Conservation (phyloP, 37 sponge, comb jelly and placozoan genomes). For the Agelas oroides region DNA sequence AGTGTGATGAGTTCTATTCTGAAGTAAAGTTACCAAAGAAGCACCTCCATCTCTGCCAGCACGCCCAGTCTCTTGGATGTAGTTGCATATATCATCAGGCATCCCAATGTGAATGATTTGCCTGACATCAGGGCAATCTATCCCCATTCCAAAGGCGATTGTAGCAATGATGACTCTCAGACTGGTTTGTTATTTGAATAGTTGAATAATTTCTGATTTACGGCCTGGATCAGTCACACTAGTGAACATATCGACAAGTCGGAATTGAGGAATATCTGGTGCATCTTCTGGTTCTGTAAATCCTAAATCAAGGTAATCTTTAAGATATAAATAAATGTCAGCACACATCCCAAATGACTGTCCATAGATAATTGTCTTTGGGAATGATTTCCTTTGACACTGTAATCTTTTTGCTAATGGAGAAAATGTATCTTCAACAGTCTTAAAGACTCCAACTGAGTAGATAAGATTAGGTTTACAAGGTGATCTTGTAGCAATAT, state of each 20-base stretch:
- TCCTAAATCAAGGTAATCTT: background rate
- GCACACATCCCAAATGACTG: conserved; percentile 9
- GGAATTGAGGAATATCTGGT: conserved; percentile 44
- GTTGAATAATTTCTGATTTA: conserved; percentile 25
- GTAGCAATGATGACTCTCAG: conserved; percentile 54
- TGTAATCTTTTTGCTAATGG: background rate
- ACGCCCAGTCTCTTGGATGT: conserved; percentile 49
- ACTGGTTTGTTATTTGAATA: conserved; percentile 12
- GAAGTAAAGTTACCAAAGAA: conserved; percentile 6
- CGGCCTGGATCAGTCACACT: conserved; percentile 26
- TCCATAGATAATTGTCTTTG: conserved; percentile 17
- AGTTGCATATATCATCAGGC: conserved; percentile 33
- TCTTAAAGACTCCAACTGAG: background rate
- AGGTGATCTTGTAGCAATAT: conserved; percentile 9
- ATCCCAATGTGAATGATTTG: conserved; percentile 35
- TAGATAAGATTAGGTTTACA: conserved; percentile 12
- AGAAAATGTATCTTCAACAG: background rate
- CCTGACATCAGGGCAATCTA: conserved; percentile 41
- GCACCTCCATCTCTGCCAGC: conserved; percentile 30
- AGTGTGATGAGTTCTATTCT: background rate
- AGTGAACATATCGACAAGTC: conserved; percentile 68
- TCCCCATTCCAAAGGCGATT: conserved; percentile 62
- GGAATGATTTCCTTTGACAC: background rate
- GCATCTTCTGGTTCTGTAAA: conserved; percentile 39
- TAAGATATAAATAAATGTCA: conserved; percentile 3